phyloP scores from a whole-genome alignment of 2,888 invertebrate species.

The Dryobotodes eremita region DNA sequence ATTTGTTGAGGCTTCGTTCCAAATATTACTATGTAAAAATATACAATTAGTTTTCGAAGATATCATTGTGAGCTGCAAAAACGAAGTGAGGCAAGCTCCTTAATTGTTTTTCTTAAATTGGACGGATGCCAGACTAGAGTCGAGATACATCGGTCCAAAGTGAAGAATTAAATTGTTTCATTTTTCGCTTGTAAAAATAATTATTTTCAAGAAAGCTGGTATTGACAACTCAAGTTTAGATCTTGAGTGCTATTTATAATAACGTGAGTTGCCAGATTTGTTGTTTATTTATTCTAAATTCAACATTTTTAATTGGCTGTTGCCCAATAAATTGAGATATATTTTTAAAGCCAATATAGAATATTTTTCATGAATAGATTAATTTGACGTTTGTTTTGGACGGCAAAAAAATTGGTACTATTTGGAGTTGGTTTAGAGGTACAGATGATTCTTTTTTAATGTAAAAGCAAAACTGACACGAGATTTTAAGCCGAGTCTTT shows the following conservation, averaged over 20 bases:
- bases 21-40: conserved; percentile 69
- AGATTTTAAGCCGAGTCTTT: not conserved
- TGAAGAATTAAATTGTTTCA: conserved; percentile 57
- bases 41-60: conserved; percentile 69
- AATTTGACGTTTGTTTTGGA: not conserved
- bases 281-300: not conserved
- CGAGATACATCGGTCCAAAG: conserved; percentile 41
- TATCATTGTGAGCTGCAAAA: conserved; percentile 57
- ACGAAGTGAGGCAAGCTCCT: conserved; percentile 34
- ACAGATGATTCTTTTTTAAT: not conserved
- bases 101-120: conserved; percentile 69
- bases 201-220: conserved; percentile 40
- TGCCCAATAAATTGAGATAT: not conserved
- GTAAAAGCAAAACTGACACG: not conserved
- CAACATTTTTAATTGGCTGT: conserved; percentile 13
- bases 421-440: not conserved
- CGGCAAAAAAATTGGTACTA: not conserved
- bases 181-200: conserved; percentile 48
- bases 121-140: conserved; percentile 60
- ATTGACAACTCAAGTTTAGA: conserved; percentile 54
- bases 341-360: not conserved
- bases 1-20: conserved; percentile 47
- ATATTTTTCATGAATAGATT: conserved; percentile 8
- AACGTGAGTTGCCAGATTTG: conserved; percentile 19
- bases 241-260: conserved; percentile 43